Evolutionary conservation across 2,797 vertebrate genomes (phyloP).

Genomic region (Novumbra hubbsi): DNA sequence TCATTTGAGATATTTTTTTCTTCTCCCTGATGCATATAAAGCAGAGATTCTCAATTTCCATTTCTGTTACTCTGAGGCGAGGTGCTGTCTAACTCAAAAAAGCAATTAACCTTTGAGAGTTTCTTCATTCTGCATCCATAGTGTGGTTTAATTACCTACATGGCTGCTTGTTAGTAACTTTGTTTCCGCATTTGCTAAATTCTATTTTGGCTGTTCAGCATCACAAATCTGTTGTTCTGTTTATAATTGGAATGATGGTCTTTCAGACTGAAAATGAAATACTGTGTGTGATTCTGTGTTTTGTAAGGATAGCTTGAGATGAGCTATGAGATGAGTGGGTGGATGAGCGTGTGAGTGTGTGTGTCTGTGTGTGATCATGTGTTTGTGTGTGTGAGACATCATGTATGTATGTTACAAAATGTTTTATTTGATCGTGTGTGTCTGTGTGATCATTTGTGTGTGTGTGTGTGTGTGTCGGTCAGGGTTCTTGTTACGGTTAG

Average conservation of each 20-base stretch:
- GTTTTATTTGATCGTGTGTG: no score
- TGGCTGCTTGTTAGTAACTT: not conserved
- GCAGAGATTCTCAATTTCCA: not conserved
- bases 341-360: not conserved
- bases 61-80: not conserved
- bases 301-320: not conserved
- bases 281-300: not conserved
- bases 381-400: not conserved
- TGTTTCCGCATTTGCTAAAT: not conserved
- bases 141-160: slow-evolving; percentile 4
- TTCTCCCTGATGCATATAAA: not conserved
- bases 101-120: slow-evolving; percentile 14
- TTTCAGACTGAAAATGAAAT: not conserved
- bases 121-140: not conserved
- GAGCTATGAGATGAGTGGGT: not conserved
- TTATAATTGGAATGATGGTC: slow-evolving; percentile 7
- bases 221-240: not conserved
- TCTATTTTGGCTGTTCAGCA: not conserved
- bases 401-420: no score
- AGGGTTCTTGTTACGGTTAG: no score
- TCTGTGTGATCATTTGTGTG: not conserved
- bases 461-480: not conserved
- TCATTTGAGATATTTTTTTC: not conserved
- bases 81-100: slow-evolving; percentile 5
- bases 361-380: slow-evolving; percentile 1